Evolutionary conservation across 1,140 invertebrate genomes (phyloP).

Genomic region (Campoletis sonorensis): DNA sequence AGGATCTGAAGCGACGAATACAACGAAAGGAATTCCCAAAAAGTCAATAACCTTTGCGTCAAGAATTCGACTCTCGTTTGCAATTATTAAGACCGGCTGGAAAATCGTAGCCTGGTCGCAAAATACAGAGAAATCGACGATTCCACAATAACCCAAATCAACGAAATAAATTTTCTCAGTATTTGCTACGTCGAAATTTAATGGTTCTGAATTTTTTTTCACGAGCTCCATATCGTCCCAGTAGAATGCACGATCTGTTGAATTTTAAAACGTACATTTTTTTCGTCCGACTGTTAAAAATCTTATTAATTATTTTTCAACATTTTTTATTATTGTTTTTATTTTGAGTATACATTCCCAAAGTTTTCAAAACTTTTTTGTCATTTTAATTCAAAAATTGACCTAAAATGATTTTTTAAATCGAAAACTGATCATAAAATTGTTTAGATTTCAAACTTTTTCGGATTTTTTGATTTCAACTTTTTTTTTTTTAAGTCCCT

Average conservation of each 20-base stretch:
- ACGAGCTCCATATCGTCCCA: slow-evolving; percentile 56
- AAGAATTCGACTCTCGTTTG: slow-evolving; percentile 38
- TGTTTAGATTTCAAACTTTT: too few relatives aligned
- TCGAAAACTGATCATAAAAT: too few relatives aligned
- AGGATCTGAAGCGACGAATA: slow-evolving; percentile 48
- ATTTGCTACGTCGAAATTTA: slow-evolving; percentile 2
- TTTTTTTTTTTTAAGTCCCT: too few relatives aligned
- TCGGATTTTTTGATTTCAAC: too few relatives aligned
- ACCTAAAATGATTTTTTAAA: too few relatives aligned
- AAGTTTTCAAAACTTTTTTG: too few relatives aligned
- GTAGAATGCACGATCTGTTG: slow-evolving; percentile 51
- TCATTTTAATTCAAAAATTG: too few relatives aligned
- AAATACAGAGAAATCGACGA: slow-evolving; percentile 23
- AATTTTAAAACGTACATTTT: slow-evolving; percentile 27
- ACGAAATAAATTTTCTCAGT: slow-evolving; percentile 27
- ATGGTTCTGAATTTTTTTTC: slow-evolving; percentile 40
- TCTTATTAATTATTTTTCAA: too few relatives aligned
- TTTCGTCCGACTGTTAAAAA: neutral
- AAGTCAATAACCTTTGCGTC: slow-evolving; percentile 48
- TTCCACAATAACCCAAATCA: slow-evolving; percentile 37
- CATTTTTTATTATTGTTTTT: too few relatives aligned
- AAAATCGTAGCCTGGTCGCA: slow-evolving; percentile 40
- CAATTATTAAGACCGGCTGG: slow-evolving; percentile 1
- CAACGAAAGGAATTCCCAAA: slow-evolving; percentile 24
- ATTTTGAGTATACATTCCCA: too few relatives aligned